Evolutionary conservation across 2,797 vertebrate genomes (phyloP).

Genomic region (Pangasius larnaudii): DNA sequence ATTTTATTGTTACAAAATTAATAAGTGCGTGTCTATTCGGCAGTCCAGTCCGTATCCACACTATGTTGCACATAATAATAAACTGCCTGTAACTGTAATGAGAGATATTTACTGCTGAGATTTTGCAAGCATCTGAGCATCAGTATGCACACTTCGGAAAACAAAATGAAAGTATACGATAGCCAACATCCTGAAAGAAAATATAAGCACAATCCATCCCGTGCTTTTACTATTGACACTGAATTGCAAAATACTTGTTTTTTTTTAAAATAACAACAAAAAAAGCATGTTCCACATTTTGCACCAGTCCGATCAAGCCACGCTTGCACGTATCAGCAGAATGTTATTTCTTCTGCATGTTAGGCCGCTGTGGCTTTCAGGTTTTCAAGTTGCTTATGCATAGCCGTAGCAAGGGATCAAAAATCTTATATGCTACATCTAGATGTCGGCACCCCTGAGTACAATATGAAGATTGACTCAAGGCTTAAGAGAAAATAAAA

Average conservation of each 20-base stretch:
- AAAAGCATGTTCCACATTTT: neutral
- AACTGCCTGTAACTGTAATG: too few relatives aligned
- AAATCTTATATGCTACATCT: neutral
- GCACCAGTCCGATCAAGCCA: neutral
- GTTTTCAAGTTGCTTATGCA: neutral
- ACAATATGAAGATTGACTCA: neutral
- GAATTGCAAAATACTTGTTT: neutral
- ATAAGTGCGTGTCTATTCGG: neutral
- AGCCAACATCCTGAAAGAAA: neutral
- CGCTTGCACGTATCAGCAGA: neutral
- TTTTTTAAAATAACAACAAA: neutral
- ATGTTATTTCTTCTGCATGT: neutral
- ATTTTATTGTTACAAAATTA: neutral
- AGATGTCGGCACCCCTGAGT: neutral
- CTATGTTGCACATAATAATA: neutral
- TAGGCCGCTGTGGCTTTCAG: neutral
- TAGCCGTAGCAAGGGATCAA: neutral
- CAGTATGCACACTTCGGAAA: neutral
- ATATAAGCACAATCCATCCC: neutral
- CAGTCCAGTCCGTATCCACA: neutral
- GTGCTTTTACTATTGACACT: neutral
- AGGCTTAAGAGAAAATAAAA: neutral
- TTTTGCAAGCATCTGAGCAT: neutral
- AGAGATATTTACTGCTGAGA: neutral
- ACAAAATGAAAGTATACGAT: too few relatives aligned